Percentiles rank a stretch among this genome's conserved stretches.
These are phyloP conservation scores for Syngnathus scovelli DNA, from an alignment of 2,113 vertebrate genomes.

Conservation along the genomic window DNA sequence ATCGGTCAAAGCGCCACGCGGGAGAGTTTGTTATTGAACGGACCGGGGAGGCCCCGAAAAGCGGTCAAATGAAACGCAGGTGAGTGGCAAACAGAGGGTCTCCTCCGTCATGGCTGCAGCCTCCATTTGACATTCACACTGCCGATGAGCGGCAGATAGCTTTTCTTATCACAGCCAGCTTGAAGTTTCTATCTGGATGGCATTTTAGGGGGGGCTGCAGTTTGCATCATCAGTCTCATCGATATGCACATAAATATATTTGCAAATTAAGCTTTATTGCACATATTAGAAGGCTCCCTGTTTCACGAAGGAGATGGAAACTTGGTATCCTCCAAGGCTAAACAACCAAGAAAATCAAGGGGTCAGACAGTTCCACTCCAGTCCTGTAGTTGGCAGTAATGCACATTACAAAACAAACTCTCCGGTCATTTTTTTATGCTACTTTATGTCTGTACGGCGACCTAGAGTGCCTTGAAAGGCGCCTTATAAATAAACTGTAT, in stretches of 20 bases:
- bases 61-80: constrained; percentile 21
- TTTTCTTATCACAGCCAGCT: constrained; percentile 41
- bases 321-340: neutral
- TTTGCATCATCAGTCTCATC: constrained; percentile 16
- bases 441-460: too few species aligned
- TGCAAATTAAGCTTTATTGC: neutral
- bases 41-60: constrained; percentile 18
- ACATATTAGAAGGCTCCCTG: neutral
- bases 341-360: neutral
- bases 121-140: constrained; percentile 66
- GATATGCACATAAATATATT: neutral
- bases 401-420: too few species aligned
- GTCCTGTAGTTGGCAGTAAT: neutral
- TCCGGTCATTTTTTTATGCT: too few species aligned
- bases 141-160: constrained; percentile 54
- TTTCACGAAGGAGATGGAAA: constrained; percentile 4
- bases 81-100: constrained; percentile 38
- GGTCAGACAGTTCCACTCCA: neutral
- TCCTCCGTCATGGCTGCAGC: constrained; percentile 53
- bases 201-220: constrained; percentile 49
- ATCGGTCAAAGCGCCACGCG: neutral
- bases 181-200: constrained; percentile 59
- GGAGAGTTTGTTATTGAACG: neutral
- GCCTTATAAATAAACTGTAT: too few species aligned
- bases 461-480: too few species aligned